Evolutionary conservation across 2,113 vertebrate genomes (phyloP).

Genomic region (Macrotus californicus): DNA sequence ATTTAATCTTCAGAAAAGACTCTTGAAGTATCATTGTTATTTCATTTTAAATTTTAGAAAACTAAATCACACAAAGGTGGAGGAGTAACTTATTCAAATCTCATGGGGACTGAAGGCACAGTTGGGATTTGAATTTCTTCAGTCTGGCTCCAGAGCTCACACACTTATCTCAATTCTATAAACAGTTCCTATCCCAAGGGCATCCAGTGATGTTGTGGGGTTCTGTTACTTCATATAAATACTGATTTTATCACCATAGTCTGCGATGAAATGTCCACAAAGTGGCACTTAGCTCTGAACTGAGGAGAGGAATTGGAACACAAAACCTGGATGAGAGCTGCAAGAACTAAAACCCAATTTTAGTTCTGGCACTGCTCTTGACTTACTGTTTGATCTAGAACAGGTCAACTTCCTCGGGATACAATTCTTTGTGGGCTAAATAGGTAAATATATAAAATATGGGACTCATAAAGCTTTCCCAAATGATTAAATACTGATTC

Average conservation of each 20-base stretch:
- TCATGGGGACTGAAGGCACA: background rate
- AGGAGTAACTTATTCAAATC: background rate
- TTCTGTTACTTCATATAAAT: background rate
- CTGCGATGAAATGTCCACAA: background rate
- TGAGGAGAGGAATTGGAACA: background rate
- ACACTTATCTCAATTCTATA: background rate
- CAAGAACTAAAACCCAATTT: background rate
- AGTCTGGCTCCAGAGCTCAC: background rate
- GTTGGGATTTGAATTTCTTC: background rate
- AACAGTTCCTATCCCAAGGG: background rate
- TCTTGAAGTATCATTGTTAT: background rate
- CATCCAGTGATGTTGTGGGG: background rate
- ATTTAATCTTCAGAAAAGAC: background rate
- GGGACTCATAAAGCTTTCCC: background rate
- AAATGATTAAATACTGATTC: background rate
- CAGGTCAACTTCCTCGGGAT: background rate
- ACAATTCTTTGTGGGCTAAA: background rate
- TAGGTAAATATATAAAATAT: background rate
- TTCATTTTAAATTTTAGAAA: background rate
- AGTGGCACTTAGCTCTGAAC: background rate
- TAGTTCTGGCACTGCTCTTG: background rate
- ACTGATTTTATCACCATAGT: background rate
- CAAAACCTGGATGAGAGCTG: background rate
- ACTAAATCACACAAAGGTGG: background rate
- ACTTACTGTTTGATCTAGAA: background rate